These are phyloP conservation scores for Andrena fulva DNA, from an alignment of 2,888 invertebrate species.

Conservation along the genomic window DNA sequence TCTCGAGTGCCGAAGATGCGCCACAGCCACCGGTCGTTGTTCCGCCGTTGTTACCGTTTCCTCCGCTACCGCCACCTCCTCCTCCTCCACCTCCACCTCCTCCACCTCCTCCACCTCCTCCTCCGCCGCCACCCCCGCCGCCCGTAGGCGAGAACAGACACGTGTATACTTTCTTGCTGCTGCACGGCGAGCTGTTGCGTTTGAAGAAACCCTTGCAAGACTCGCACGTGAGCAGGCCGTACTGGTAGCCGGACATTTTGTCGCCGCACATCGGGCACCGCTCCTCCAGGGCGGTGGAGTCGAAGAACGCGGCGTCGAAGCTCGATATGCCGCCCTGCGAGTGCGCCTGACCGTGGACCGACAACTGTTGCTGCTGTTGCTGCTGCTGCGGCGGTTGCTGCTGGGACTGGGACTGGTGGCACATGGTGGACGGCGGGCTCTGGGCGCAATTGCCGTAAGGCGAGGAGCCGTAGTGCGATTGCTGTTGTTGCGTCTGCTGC, in stretches of 20 bases:
- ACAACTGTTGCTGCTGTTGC: conserved; percentile 86
- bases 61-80: conserved; percentile 70
- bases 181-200: conserved; percentile 88
- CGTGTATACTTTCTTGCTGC: conserved; percentile 91
- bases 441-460: conserved; percentile 86
- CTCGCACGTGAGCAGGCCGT: conserved; percentile 91
- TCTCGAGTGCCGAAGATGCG: conserved; percentile 66
- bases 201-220: conserved; percentile 92
- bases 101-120: conserved; percentile 68
- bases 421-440: conserved; percentile 81
- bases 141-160: conserved; percentile 86
- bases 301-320: conserved; percentile 86
- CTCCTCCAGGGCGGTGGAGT: conserved; percentile 87
- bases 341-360: conserved; percentile 82
- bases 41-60: conserved; percentile 67
- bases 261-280: conserved; percentile 91
- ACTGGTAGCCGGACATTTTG: conserved; percentile 91
- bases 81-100: conserved; percentile 54
- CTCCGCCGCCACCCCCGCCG: conserved; percentile 71
- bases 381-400: conserved; percentile 73
- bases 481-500: conserved; percentile 83
- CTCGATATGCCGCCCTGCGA: conserved; percentile 84
- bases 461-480: conserved; percentile 84
- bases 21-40: conserved; percentile 44
- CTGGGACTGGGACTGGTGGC: conserved; percentile 79